Percentiles rank a stretch among this genome's conserved stretches.
Evolutionary conservation across 2,888 invertebrate genomes (phyloP).

Genomic region (Lepidocyrtoides sp.): DNA sequence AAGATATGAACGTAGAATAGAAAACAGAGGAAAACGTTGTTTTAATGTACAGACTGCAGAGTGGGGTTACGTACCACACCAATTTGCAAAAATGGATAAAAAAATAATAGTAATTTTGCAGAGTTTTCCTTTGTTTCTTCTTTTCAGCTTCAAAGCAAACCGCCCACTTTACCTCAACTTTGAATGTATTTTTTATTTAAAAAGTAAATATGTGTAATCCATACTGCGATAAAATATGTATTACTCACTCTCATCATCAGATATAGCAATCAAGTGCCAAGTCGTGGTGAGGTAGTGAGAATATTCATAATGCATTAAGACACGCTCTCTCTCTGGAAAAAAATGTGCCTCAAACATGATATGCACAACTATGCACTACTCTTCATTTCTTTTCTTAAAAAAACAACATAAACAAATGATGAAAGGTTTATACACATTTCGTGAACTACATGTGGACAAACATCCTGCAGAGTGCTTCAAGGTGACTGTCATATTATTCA

Average conservation of each 20-base stretch:
- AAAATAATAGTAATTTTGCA: background rate
- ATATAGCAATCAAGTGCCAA: background rate
- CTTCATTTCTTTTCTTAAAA: background rate
- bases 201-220: no score
- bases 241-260: no score
- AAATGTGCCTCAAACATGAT: background rate
- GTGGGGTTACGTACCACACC: no score
- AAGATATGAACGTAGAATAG: no score
- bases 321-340: background rate
- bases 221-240: no score
- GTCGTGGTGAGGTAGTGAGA: background rate
- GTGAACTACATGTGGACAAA: background rate
- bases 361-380: no score
- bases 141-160: background rate
- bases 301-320: background rate
- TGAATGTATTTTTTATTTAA: no score
- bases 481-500: slow-evolving; percentile 2
- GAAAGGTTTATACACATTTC: slow-evolving; percentile 1
- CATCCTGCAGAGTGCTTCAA: slow-evolving; percentile 27
- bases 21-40: no score
- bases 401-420: background rate
- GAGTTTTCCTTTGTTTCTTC: background rate
- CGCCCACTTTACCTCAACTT: no score
- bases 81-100: no score
- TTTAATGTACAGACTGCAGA: no score